Percentiles rank a stretch among this genome's conserved stretches.
Conservation (phyloP, 1,140 invertebrate genomes). For the Drosophila lacertosa region DNA sequence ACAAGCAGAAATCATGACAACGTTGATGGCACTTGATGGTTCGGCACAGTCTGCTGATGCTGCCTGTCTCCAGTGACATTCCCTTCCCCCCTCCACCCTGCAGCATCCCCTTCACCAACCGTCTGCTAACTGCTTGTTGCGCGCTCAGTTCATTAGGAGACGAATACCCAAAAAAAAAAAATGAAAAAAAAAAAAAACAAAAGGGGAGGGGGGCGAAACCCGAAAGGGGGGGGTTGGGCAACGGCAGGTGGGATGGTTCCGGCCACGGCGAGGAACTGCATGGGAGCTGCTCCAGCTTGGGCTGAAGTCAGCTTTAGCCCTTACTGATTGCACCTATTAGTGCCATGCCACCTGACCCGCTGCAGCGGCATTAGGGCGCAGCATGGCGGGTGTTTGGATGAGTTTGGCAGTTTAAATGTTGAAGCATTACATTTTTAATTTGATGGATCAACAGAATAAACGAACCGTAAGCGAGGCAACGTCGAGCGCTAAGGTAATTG, state of each 20-base stretch:
- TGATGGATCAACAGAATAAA: slow-evolving; percentile 83
- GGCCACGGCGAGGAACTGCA: no score
- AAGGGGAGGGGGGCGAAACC: no score
- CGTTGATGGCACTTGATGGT: slow-evolving; percentile 76
- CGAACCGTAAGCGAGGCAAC: slow-evolving; percentile 77
- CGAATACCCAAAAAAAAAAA: slow-evolving; percentile 65
- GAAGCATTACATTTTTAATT: slow-evolving; percentile 82
- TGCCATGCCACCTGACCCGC: slow-evolving; percentile 45
- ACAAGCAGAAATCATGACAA: slow-evolving; percentile 81
- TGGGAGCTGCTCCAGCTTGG: slow-evolving; percentile 13
- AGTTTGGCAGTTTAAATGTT: slow-evolving; percentile 69
- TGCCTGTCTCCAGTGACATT: not conserved
- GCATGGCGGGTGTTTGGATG: not conserved
- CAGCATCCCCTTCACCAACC: no score
- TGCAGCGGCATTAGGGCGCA: slow-evolving; percentile 41
- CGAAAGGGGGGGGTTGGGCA: no score
- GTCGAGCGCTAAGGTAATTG: slow-evolving; percentile 64
- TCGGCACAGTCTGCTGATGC: slow-evolving; percentile 12
- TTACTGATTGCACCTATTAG: slow-evolving; percentile 79
- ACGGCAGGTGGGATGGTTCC: no score
- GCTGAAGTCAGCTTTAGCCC: slow-evolving; percentile 15
- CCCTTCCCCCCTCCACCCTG: not conserved
- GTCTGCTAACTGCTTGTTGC: slow-evolving; percentile 11
- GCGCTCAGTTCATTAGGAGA: slow-evolving; percentile 74
- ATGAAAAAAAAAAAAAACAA: slow-evolving; percentile 33